Base-by-base conservation (phyloP, 2,797 vertebrate species). In the Alca torda region DNA sequence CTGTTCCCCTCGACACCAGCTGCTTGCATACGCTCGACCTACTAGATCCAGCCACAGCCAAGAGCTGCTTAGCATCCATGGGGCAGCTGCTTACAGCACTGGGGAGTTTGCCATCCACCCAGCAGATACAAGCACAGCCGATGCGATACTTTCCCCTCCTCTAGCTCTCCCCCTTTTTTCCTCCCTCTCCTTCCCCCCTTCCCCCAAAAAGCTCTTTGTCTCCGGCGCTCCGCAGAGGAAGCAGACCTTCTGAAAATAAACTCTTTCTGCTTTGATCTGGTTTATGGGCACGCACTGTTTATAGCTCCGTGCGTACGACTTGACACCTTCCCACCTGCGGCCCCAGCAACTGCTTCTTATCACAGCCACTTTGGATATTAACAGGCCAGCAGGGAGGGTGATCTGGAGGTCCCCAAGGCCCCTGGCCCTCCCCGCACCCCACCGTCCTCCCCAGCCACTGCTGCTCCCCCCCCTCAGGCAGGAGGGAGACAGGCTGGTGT, bases 281-380 rank as follows among this genome's bases (percentile, higher is more conserved):
- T 98, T 98, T 98, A 98, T n/a, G 97, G 98, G 98, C 89, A 89
- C 23, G 15, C 94, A 97, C 96, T 98, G 98, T 98, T 98, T 98
- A 98, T 96, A 97, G 97, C 96, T 96, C 92, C 46, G 86, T 81
- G 76, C 86, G 94, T 97, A 97, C 96, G 97, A 98, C 96, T 98
- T 97, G 93, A 97, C 97, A 97, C 97, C 97, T 98, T 96, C 97
- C 98, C 96, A 97, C 98, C 97, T 96, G 90, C 81, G 89, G 96
- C 95, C 94, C 90, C 95, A 88, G 96, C 96, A 96, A 97, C 97
- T 98, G 98, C 65, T 97, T 98, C 98, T 98, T 96, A 97, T 98
- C 98, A 98, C 96, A 89, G 87, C 92, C 98, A 98, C 98, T 97
- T 80, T 91, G 97, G 96, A 98, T 98, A 98, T 98, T 97, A 97